Evolutionary conservation across 2,797 vertebrate species (phyloP).

Genomic region (Eulemur albifrons): DNA sequence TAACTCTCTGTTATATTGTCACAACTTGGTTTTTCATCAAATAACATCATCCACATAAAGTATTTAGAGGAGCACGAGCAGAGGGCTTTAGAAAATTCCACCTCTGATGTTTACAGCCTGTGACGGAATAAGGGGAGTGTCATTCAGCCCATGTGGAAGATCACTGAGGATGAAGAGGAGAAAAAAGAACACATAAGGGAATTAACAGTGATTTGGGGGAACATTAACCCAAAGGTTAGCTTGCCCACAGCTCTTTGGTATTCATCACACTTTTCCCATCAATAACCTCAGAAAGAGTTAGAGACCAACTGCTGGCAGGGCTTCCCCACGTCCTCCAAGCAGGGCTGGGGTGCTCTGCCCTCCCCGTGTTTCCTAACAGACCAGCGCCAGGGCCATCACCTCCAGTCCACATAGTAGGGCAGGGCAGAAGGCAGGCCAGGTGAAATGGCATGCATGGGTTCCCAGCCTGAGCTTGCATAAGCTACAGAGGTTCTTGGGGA

Average conservation of each 20-base stretch:
- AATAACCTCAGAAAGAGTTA: neutral
- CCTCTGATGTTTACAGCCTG: neutral
- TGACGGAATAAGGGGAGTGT: neutral
- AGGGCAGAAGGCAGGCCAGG: neutral
- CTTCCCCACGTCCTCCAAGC: neutral
- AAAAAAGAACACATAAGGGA: neutral
- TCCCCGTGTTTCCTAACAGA: neutral
- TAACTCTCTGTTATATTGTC: neutral
- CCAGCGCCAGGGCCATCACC: rapidly evolving
- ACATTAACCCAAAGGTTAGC: neutral
- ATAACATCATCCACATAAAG: neutral
- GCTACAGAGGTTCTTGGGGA: neutral
- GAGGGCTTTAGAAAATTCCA: neutral
- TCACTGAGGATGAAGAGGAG: neutral
- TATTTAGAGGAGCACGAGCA: neutral
- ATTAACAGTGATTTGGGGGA: neutral
- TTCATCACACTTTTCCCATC: neutral
- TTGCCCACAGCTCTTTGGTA: neutral
- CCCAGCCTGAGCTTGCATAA: neutral
- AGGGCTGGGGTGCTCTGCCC: neutral
- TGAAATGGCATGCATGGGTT: neutral
- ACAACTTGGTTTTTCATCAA: neutral
- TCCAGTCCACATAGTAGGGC: neutral
- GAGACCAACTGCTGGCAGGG: neutral
- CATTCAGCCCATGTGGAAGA: neutral